These are phyloP conservation scores for Mormyrus lacerda DNA, from an alignment of 2,113 vertebrate species.

Conservation along the genomic window DNA sequence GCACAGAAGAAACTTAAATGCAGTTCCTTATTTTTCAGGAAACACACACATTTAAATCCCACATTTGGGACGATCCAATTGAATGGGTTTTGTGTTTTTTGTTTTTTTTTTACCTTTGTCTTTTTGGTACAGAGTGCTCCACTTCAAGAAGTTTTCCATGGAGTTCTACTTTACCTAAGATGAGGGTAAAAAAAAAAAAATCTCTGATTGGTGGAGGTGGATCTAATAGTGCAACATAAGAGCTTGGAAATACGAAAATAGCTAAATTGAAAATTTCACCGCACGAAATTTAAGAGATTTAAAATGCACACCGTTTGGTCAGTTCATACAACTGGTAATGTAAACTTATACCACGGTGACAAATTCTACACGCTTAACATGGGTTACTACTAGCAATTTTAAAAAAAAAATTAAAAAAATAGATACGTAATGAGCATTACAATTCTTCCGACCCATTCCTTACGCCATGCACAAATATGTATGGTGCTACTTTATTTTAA, in stretches of 20 bases:
- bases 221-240: not conserved
- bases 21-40: not conserved
- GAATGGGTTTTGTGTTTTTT: not conserved
- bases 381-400: not conserved
- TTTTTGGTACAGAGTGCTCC: slow-evolving; percentile 93
- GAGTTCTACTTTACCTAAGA: slow-evolving; percentile 91
- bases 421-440: not conserved
- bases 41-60: not conserved
- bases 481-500: not conserved
- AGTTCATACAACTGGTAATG: not conserved
- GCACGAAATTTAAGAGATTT: not conserved
- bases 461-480: not conserved
- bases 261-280: not conserved
- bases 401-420: not conserved
- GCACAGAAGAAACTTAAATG: not conserved
- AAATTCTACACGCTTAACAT: not conserved
- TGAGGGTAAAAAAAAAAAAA: slow-evolving; percentile 18
- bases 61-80: not conserved
- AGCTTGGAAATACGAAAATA: not conserved
- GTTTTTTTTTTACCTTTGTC: slow-evolving; percentile 80
- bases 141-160: slow-evolving; percentile 94
- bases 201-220: slow-evolving; percentile 17
- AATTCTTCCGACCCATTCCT: not conserved
- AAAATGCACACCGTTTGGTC: not conserved
- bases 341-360: not conserved